These are phyloP conservation scores for Calameuta filiformis DNA, from an alignment of 2,888 invertebrate genomes.

Conservation along the genomic window DNA sequence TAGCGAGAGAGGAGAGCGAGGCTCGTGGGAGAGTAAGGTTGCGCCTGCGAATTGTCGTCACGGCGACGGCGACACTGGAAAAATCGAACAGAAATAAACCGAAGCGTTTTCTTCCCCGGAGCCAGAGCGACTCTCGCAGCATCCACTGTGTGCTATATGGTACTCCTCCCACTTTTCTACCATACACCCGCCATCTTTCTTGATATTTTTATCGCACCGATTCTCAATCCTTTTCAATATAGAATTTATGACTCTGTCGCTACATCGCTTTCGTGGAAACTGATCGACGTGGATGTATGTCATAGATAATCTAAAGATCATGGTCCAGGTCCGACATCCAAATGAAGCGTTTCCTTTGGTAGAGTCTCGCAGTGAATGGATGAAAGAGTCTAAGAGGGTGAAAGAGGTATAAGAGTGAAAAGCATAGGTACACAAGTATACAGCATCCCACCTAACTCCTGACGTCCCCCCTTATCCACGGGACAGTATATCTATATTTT, in stretches of 20 bases:
- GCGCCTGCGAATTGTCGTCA: slow-evolving; percentile 66
- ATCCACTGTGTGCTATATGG: background rate
- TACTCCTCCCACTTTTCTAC: background rate
- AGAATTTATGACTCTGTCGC: background rate
- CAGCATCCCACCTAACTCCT: background rate
- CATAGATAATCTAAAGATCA: background rate
- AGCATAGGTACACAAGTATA: background rate
- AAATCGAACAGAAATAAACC: slow-evolving; percentile 66
- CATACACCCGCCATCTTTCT: background rate
- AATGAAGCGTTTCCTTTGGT: background rate
- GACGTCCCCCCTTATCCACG: background rate
- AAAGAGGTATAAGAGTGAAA: background rate
- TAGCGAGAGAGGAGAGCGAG: slow-evolving; percentile 34
- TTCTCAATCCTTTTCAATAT: background rate
- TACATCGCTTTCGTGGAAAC: background rate
- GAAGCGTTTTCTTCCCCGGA: slow-evolving; percentile 58
- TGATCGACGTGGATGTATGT: background rate
- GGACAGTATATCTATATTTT: background rate
- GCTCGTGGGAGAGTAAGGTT: slow-evolving; percentile 42
- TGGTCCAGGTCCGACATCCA: background rate
- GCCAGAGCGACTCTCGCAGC: background rate
- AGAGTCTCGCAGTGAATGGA: background rate
- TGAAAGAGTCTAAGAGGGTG: background rate
- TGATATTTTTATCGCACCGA: background rate
- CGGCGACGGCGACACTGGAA: slow-evolving; percentile 63